These are phyloP conservation scores for Lampropteryx suffumata DNA, from an alignment of 2,888 invertebrate species.

Conservation along the genomic window DNA sequence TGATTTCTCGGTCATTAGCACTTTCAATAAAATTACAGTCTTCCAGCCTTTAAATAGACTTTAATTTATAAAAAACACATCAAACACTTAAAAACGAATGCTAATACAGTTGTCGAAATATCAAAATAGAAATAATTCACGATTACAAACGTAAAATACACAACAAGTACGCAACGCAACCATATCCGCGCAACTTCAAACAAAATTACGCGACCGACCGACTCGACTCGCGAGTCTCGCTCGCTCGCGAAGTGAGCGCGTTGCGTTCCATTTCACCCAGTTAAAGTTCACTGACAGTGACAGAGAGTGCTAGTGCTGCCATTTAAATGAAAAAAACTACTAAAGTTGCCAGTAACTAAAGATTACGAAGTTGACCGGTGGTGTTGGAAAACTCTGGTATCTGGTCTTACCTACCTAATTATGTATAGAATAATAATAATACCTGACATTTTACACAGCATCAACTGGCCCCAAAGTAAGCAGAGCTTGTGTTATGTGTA, in stretches of 20 bases:
- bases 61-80: slow-evolving; percentile 18
- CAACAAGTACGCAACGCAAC: slow-evolving; percentile 56
- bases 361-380: too few relatives aligned
- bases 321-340: background rate
- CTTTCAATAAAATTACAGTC: slow-evolving; percentile 19
- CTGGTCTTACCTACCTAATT: too few relatives aligned
- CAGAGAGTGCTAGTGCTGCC: slow-evolving; percentile 22
- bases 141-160: slow-evolving; percentile 52
- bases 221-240: slow-evolving; percentile 11
- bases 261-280: slow-evolving; percentile 15
- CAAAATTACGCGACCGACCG: slow-evolving; percentile 58
- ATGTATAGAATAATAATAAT: too few relatives aligned
- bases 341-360: slow-evolving; percentile 10
- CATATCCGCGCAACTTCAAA: slow-evolving; percentile 61
- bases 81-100: slow-evolving; percentile 23
- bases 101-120: slow-evolving; percentile 24
- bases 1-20: slow-evolving; percentile 20
- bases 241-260: slow-evolving; percentile 19
- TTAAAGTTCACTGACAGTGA: slow-evolving; percentile 11
- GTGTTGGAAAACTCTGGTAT: too few relatives aligned
- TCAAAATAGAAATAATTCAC: slow-evolving; percentile 40
- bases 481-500: too few relatives aligned
- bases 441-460: too few relatives aligned
- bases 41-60: background rate
- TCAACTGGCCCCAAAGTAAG: too few relatives aligned